Base-by-base conservation (phyloP, 2,113 vertebrate genomes). In the Pontoporia blainvillei region DNA sequence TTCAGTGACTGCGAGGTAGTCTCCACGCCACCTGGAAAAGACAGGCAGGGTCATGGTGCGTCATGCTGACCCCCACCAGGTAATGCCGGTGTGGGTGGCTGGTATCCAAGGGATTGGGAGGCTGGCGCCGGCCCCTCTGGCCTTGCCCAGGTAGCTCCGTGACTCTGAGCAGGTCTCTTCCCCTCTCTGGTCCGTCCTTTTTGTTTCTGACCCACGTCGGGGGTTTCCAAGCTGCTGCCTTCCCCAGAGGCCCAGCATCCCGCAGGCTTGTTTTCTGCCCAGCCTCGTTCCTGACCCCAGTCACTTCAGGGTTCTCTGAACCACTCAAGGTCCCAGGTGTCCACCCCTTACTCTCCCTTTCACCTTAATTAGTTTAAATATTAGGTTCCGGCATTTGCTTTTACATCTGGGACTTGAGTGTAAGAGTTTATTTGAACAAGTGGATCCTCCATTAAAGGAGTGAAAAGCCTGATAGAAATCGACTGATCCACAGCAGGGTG, bases 401-500 rank as follows among this genome's bases (percentile, higher is more conserved):
- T 25, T 1, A 7, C 13, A 18, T 8, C 31, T 0, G 3, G 31
- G 59, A 36, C 49, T 21, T 21, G 69, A 18, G 14, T 25, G 0
- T 59, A 5, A 36, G 41, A 14, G 44, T n/a, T 11, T 66, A 17
- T n/a, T 6, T 52, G 72, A 46, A 27, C 34, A 3, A 2, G 6
- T 4, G 25, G 15, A 10, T 31, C 5, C 23, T 27, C 52, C 5
- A 2, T 10, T 29, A 2, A 41, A 5, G 49, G 64, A 36, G 27
- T 0, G 2, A 17, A 10, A 25, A 23, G 4, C 54, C 29, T 67
- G 62, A 1, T 27, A 0, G 17, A 39, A 46, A 10, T 0, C 0
- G 1, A 39, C 11, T 2, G 1, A 21, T 17, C 69, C 0, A 1
- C 13, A 18, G 34, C 2, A 0, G 21, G 41, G 61, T 0, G 0